Evolutionary conservation across 1,140 invertebrate species (phyloP).

Genomic region (Drosophila sturtevanti): DNA sequence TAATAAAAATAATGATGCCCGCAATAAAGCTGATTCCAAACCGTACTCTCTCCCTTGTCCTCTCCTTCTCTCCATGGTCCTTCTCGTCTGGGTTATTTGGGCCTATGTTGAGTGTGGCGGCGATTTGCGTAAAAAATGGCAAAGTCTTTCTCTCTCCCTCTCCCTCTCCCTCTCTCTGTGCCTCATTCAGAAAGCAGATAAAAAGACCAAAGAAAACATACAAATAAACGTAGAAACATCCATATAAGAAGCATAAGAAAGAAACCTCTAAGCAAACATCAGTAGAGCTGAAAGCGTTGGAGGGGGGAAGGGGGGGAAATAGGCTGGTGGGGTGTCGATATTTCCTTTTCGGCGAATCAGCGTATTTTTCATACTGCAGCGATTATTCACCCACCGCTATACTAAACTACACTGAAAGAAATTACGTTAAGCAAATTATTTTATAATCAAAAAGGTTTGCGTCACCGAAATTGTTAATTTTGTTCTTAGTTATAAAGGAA

Average conservation of each 20-base stretch:
- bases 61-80: conserved; percentile 25
- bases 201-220: conserved; percentile 34
- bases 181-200: conserved; percentile 43
- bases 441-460: no score
- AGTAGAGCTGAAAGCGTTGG: background rate
- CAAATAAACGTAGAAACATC: conserved; percentile 48
- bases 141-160: conserved; percentile 32
- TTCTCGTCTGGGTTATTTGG: conserved; percentile 40
- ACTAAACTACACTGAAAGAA: conserved; percentile 41
- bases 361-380: conserved; percentile 79
- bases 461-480: no score
- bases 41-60: conserved; percentile 44
- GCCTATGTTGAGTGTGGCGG: conserved; percentile 28
- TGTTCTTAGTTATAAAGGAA: no score
- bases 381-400: conserved; percentile 62
- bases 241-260: conserved; percentile 27
- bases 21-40: conserved; percentile 78
- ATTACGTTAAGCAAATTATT: background rate
- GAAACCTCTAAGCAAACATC: conserved; percentile 14
- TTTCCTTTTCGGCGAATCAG: conserved; percentile 69
- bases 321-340: conserved; percentile 22
- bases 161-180: background rate
- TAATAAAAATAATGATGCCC: conserved; percentile 80
- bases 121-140: conserved; percentile 79
- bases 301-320: background rate